A percentile compares a stretch with the other conserved stretches of the same genome.
phyloP scores from a whole-genome alignment of 1,140 invertebrate species.

The Tribolium madens region DNA sequence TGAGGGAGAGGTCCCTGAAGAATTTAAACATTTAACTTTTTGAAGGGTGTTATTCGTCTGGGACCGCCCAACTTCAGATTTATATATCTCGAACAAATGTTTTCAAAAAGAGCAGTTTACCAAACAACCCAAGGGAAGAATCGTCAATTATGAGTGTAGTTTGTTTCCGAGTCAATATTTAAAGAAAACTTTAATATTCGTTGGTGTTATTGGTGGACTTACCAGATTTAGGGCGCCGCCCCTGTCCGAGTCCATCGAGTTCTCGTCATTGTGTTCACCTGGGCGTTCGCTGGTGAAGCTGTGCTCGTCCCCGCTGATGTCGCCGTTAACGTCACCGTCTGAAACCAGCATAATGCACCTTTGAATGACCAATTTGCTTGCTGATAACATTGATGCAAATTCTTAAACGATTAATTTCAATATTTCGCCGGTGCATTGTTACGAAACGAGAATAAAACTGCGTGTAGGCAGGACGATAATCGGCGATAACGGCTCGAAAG shows the following conservation, averaged over 20 bases:
- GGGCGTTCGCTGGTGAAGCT: conserved; percentile 67
- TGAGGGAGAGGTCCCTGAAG: conserved; percentile 52
- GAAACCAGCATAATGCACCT: conserved; percentile 44
- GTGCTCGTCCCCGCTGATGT: conserved; percentile 68
- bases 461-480: conserved; percentile 38
- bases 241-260: conserved; percentile 71
- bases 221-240: conserved; percentile 71
- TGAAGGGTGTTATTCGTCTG: conserved; percentile 48
- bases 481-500: conserved; percentile 43
- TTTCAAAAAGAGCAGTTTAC: conserved; percentile 54
- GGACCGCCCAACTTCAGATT: conserved; percentile 53
- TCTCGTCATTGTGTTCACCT: conserved; percentile 67
- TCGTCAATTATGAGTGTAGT: conserved; percentile 50
- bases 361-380: conserved; percentile 11
- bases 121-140: conserved; percentile 53
- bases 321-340: conserved; percentile 69
- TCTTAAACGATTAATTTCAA: conserved; percentile 41
- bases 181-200: conserved; percentile 53
- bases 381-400: conserved; percentile 48
- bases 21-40: conserved; percentile 60
- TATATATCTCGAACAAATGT: conserved; percentile 56
- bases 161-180: conserved; percentile 52
- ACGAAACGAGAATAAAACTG: conserved; percentile 39
- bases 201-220: conserved; percentile 55
- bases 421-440: conserved; percentile 36